Evolutionary conservation across 2,888 invertebrate genomes (phyloP), one percentile per base, ranked within the genome.

Genomic region (Tenthredo livida): DNA sequence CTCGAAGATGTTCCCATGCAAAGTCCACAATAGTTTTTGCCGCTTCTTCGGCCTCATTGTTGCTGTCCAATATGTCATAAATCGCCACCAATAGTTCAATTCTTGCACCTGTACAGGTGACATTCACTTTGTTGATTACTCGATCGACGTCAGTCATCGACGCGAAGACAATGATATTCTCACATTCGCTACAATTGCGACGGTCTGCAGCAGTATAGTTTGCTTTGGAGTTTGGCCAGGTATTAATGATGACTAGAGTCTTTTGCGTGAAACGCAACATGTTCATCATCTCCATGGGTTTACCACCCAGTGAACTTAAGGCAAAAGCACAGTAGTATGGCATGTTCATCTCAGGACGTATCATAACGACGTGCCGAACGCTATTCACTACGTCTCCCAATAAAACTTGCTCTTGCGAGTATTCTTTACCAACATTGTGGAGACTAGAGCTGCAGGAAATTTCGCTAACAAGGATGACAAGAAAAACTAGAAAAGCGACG

Each of bases 11-110:
- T 37, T 78, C 29, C 78, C 78, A 78, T 15, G 58, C 37, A 29
- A 58, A 50, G 15, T 78, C 78, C 29, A 78, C 78, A 29, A 78
- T 29, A 15, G 10, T 33, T 54, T 21, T 54, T 10, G 78, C 78
- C 1, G n/a, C 4, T 9, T 29, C 33, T 25, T 54, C 25, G 15
- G 58, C 78, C 21, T 54, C 78, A 7, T 29, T 17, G 15, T 78
- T n/a, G n/a, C 15, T 78, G n/a, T 33, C 54, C 17, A 54, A 9
- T 5, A 17, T 21, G 15, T 78, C 78, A 33, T 25, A 33, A n/a
- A 78, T 33, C 3, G 25, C 33, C 17, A 78, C 78, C 33, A 58
- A 78, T 3, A 75, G 15, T 25, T 75, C n/a, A 3, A 70, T 37
- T 17, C 37, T 43, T 21, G 12, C 73, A 75, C 47, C 43, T 4